phyloP scores from a whole-genome alignment of 2,797 vertebrate genomes.

The Alectoris magna region DNA sequence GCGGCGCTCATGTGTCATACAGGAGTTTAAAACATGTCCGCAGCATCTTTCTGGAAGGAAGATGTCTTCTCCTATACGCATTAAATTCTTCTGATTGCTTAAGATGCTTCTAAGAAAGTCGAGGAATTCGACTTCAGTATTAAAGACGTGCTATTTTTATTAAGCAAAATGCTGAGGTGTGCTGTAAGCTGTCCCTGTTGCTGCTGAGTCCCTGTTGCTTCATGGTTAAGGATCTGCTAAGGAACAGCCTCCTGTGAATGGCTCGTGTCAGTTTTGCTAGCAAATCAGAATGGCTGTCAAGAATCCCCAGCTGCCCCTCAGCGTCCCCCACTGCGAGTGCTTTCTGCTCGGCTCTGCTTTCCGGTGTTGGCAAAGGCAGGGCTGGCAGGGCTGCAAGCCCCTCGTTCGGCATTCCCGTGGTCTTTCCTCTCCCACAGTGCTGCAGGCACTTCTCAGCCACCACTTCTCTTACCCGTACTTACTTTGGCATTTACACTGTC shows the following conservation, averaged over 20 bases:
- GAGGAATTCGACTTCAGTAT: background rate
- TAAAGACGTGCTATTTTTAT: no score
- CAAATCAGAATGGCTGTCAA: background rate
- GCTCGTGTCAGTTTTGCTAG: background rate
- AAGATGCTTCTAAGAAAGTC: accelerated
- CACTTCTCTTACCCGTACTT: background rate
- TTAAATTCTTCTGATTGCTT: background rate
- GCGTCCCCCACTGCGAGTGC: background rate
- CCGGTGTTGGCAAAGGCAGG: background rate
- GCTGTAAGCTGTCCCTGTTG: background rate
- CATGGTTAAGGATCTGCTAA: accelerated
- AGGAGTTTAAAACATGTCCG: accelerated
- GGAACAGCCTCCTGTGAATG: accelerated
- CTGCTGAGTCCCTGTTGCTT: accelerated
- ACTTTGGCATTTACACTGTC: background rate
- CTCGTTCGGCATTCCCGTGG: accelerated
- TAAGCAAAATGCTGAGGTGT: background rate
- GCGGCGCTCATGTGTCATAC: accelerated
- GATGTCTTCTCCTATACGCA: accelerated
- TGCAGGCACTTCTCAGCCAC: background rate
- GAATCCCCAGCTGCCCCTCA: background rate
- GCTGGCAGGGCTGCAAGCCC: background rate
- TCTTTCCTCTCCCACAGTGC: background rate
- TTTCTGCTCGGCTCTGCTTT: background rate
- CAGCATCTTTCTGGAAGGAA: background rate